Evolutionary conservation across 2,113 vertebrate species (phyloP).

Genomic region (Pelobates fuscus): DNA sequence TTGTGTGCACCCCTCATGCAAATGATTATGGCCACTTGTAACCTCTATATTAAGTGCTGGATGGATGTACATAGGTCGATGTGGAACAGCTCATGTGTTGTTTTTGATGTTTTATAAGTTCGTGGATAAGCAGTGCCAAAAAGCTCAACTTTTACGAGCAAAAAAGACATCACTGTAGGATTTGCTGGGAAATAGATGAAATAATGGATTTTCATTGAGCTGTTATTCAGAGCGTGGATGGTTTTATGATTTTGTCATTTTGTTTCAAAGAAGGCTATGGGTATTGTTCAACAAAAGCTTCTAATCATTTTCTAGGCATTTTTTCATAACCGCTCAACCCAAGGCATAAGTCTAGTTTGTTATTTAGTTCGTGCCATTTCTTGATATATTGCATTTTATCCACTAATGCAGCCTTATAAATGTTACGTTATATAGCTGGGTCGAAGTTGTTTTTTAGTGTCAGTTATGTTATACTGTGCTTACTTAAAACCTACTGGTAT

Average conservation of each 20-base stretch:
- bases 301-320: background rate
- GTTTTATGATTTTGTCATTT: background rate
- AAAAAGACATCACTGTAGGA: conserved; percentile 8
- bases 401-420: too few relatives aligned
- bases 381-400: too few relatives aligned
- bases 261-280: background rate
- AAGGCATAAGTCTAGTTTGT: too few relatives aligned
- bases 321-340: background rate
- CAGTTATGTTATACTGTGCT: too few relatives aligned
- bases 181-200: conserved; percentile 37
- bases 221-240: conserved; percentile 1
- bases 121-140: conserved; percentile 8
- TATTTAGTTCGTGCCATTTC: too few relatives aligned
- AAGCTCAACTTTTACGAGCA: conserved; percentile 26
- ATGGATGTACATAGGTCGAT: background rate
- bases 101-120: conserved; percentile 41
- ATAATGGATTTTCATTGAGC: conserved; percentile 21
- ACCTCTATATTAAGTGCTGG: background rate
- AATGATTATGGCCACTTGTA: background rate
- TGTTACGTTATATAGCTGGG: too few relatives aligned
- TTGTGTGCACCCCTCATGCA: background rate
- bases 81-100: conserved; percentile 6
- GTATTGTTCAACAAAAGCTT: background rate
- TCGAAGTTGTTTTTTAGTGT: too few relatives aligned
- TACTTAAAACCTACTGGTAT: too few relatives aligned